Base-by-base conservation (phyloP, 2,113 vertebrate genomes). In the Stigmatopora argus region DNA sequence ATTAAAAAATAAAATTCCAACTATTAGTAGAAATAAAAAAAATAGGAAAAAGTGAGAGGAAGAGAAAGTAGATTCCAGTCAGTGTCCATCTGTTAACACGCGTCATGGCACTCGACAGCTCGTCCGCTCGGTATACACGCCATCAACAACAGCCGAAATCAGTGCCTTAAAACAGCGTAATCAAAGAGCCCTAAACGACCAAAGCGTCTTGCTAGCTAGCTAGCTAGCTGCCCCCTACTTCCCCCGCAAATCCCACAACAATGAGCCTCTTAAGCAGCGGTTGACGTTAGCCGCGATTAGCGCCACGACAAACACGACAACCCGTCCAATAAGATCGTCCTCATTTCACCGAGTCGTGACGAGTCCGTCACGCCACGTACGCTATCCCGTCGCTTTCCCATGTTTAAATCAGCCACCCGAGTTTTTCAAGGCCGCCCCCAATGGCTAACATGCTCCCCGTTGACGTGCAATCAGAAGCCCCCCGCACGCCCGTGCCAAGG, bases 41-140 rank as follows among this genome's bases (percentile, higher is more conserved):
- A 61, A 65, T 59, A 66, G 21, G 55, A 66, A 45, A 75, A 62
- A 69, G 44, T 72, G 62, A 65, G 70, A 55, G 17, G 47, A 55
- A 67, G 26, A 41, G 34, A 18, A 49, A 60, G 70, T 53, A 62
- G 15, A 2, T 9, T 65, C 69, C 35, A 72, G 70, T 74, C 64
- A 73, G 71, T 71, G 61, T 77, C 82, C 87, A 88, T 87, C 86
- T 87, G 86, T 72, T 82, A 46, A 78, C 78, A 65, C 83, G 69
- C 71, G 75, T 87, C 86, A 87, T 63, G 67, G 55, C 65, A n/a
- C n/a, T 49, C 71, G 74, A 67, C 73, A 79, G 79, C 59, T 82
- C 67, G 70, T 62, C 70, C 60, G 65, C 72, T 64, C 66, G 63
- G 75, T 82, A 75, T 52, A 46, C 47, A 63, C 65, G 80, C 64